Evolutionary conservation across 2,888 invertebrate genomes (phyloP), one percentile per base, ranked within the genome.

Genomic region (Napeogenes sylphis): DNA sequence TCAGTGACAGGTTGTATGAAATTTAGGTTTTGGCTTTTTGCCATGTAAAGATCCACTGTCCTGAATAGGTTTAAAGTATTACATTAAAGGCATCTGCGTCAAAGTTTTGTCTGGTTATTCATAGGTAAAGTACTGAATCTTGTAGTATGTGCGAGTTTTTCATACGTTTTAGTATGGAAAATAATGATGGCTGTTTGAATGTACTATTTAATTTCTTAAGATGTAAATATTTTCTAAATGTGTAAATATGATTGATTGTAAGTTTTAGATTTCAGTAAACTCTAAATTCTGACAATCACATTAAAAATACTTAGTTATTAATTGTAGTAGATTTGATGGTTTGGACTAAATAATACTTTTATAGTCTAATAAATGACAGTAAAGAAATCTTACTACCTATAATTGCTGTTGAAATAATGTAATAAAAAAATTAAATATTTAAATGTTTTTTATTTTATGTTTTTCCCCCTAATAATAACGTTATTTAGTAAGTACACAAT

Each of bases 91-190:
- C 10, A 42, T 42, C 10, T 42, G 12, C 42, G 0, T 42, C 1
- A 42, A 10, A 10, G 2, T 38, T 38, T 38, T 38, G 38, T 38
- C 56, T 30, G n/a, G 42, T 59, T 6, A 54, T 61, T 38, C 35
- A 32, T 54, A 42, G 45, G 12, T 12, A 14, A 59, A 47, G 61
- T 57, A 53, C 58, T 55, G 38, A 58, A 45, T 62, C 57, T 59
- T 60, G 59, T 58, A 61, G 21, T 21, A 21, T 21, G 21, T 62
- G 35, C 62, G 68, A 58, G 62, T 69, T 64, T 78, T 77, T 74
- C 79, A 79, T 89, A 71, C 86, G 89, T 90, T 89, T 69, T 89
- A 89, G 89, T 83, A 88, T 72, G 76, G 73, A 79, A 68, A 71
- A 60, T 73, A 61, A 71, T 56, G 62, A 68, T 65, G 66, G 58